phyloP scores from a whole-genome alignment of 2,888 invertebrate genomes.

The Campopleginae sp. region DNA sequence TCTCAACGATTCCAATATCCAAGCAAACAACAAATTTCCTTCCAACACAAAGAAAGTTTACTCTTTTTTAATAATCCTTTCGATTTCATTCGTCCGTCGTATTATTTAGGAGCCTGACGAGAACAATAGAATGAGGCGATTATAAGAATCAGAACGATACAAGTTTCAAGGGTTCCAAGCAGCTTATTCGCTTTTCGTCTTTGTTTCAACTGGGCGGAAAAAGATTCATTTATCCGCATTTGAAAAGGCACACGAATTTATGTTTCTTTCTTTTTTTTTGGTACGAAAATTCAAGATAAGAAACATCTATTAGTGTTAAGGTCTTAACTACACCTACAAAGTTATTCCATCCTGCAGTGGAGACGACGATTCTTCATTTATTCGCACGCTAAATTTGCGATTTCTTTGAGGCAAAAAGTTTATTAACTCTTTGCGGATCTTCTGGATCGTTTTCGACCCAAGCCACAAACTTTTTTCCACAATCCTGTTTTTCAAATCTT shows the following conservation, averaged over 20 bases:
- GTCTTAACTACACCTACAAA: not conserved
- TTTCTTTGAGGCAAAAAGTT: not conserved
- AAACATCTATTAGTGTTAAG: not conserved
- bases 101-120: slow-evolving; percentile 28
- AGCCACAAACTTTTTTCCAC: too few species aligned
- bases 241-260: not conserved
- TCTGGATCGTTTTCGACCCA: too few species aligned
- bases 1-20: not conserved
- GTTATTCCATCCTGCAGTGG: not conserved
- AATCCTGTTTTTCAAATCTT: too few species aligned
- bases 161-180: not conserved
- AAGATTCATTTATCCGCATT: not conserved
- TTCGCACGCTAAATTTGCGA: not conserved
- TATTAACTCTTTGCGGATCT: not conserved
- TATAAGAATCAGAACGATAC: not conserved
- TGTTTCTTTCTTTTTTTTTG: not conserved
- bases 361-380: not conserved
- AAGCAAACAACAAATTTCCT: slow-evolving; percentile 25
- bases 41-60: not conserved
- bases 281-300: not conserved
- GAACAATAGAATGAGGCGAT: not conserved
- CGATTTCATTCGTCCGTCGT: not conserved
- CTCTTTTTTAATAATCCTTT: slow-evolving; percentile 4
- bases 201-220: not conserved
- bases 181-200: not conserved